Evolutionary conservation across 2,888 invertebrate species (phyloP).

Genomic region (Penaeus monodon): DNA sequence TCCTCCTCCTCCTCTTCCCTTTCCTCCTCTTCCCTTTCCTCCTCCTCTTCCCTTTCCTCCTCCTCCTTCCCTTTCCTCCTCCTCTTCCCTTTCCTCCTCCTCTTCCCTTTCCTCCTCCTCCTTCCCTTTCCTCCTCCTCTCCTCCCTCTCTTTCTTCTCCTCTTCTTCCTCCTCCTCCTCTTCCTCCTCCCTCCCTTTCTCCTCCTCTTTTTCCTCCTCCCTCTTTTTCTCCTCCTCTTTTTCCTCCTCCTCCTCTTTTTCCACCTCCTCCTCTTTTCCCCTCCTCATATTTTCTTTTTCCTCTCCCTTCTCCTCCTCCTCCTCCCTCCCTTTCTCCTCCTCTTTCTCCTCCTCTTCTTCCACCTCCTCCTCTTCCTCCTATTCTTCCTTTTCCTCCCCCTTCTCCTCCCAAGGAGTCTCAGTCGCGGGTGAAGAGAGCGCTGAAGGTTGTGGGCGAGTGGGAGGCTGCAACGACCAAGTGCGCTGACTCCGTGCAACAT

Average conservation of each 20-base stretch:
- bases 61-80: no score
- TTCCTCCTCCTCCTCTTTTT: background rate
- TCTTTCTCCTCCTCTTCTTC: background rate
- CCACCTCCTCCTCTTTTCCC: background rate
- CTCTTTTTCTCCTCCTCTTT: background rate
- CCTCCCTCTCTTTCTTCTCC: background rate
- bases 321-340: background rate
- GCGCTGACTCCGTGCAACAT: constrained; percentile 8
- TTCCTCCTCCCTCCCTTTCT: background rate
- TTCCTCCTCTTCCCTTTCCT: no score
- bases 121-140: background rate
- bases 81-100: background rate
- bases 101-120: background rate
- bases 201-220: background rate
- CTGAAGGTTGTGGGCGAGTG: constrained; percentile 53
- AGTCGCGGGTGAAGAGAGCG: constrained; percentile 33
- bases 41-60: fast-evolving
- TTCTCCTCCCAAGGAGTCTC: constrained; percentile 27
- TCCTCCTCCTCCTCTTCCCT: no score
- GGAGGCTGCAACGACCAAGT: constrained; percentile 40
- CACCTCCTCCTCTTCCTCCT: background rate
- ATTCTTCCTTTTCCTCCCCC: background rate
- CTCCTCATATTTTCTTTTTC: background rate
- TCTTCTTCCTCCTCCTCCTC: background rate
- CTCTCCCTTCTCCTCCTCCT: background rate